Evolutionary conservation across 2,888 invertebrate genomes (phyloP).

Genomic region (Stratiomys singularior): DNA sequence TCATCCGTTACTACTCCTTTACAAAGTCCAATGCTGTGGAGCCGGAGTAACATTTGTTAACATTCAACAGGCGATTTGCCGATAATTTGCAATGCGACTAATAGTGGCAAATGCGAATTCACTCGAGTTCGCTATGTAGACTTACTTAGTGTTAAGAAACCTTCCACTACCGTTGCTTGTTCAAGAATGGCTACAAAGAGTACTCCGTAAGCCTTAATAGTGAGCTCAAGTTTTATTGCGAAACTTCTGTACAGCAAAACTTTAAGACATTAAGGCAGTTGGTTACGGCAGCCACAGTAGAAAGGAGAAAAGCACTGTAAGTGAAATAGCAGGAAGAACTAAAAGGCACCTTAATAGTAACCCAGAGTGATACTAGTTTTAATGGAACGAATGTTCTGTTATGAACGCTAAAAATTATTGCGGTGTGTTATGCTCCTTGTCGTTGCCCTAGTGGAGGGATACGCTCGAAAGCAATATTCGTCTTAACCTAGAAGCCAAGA

Average conservation of each 20-base stretch:
- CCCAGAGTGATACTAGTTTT: constrained; percentile 46
- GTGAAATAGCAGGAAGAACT: constrained; percentile 2
- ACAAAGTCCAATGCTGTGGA: too few species aligned
- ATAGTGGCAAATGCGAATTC: too few species aligned
- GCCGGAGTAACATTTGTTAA: too few species aligned
- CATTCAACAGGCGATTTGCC: too few species aligned
- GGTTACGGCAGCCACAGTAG: too few species aligned
- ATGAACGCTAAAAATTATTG: constrained; percentile 43
- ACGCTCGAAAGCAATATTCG: constrained; percentile 14
- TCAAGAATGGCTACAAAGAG: too few species aligned
- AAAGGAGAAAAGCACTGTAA: background rate
- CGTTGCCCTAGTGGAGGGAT: constrained; percentile 2
- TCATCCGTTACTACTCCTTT: too few species aligned
- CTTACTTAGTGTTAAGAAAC: too few species aligned
- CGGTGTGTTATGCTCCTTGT: constrained; percentile 1
- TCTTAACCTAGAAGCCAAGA: background rate
- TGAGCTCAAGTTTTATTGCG: constrained; percentile 39
- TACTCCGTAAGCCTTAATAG: background rate
- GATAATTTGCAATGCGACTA: too few species aligned
- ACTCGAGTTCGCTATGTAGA: too few species aligned
- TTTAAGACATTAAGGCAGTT: constrained; percentile 39
- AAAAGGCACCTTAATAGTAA: constrained; percentile 39
- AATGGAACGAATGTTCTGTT: constrained; percentile 44
- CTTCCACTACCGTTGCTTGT: too few species aligned
- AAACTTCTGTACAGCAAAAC: constrained; percentile 35